Conservation (phyloP, 2,888 invertebrate species). For the Dynastes hyllus region DNA sequence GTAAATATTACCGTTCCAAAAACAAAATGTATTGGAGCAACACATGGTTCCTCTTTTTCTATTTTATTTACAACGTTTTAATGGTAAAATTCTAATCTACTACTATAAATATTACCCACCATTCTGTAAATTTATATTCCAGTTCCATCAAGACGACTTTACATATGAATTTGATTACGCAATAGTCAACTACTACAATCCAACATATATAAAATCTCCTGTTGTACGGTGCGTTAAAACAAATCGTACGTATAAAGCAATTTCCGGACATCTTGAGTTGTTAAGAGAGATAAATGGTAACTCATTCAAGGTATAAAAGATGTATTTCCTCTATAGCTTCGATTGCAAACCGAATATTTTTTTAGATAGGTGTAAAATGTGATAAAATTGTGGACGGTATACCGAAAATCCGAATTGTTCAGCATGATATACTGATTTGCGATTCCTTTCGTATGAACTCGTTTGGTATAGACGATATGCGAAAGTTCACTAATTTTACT, state of each 20-base stretch:
- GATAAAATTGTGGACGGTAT: not conserved
- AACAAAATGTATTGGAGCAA: not conserved
- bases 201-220: not conserved
- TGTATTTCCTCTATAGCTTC: not conserved
- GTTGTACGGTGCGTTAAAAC: not conserved
- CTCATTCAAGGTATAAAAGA: not conserved
- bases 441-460: not conserved
- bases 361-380: not conserved
- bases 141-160: not conserved
- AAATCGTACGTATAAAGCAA: conserved; percentile 2
- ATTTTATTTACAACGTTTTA: not conserved
- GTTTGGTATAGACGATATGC: conserved; percentile 4
- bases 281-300: not conserved
- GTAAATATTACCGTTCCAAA: not conserved
- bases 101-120: not conserved
- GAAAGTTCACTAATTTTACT: not conserved
- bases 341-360: not conserved
- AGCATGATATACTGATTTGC: not conserved
- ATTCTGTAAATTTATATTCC: not conserved
- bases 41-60: not conserved
- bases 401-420: not conserved
- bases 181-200: not conserved
- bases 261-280: not conserved
- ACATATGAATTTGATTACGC: not conserved
- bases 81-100: not conserved